phyloP scores from a whole-genome alignment of 2,113 vertebrate species.

The Excalfactoria chinensis region DNA sequence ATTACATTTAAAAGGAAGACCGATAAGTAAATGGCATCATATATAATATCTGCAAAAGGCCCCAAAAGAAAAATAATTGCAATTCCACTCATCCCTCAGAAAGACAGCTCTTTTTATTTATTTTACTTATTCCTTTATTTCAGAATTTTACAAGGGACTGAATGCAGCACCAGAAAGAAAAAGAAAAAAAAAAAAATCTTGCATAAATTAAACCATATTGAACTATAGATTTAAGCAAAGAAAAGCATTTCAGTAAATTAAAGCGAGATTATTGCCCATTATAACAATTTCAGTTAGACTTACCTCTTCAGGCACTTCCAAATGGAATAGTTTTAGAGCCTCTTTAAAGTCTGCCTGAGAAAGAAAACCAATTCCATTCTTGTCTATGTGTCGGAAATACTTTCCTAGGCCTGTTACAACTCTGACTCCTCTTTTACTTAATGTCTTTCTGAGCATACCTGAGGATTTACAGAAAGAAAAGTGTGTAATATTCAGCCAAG shows the following conservation, averaged over 20 bases:
- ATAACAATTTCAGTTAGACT: not conserved
- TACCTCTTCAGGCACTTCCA: conserved; percentile 78
- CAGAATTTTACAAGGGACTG: not conserved
- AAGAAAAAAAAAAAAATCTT: too few species aligned
- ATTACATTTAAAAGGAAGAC: not conserved
- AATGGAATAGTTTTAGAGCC: conserved; percentile 74
- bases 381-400: conserved; percentile 72
- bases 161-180: not conserved
- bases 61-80: not conserved
- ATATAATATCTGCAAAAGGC: not conserved
- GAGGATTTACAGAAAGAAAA: conserved; percentile 19
- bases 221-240: not conserved
- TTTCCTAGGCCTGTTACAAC: conserved; percentile 80
- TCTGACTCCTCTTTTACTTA: conserved; percentile 73
- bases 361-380: conserved; percentile 68
- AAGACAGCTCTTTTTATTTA: not conserved
- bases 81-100: not conserved
- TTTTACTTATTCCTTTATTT: not conserved
- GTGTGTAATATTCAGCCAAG: not conserved
- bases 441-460: conserved; percentile 71
- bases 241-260: not conserved
- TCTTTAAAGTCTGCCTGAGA: conserved; percentile 71
- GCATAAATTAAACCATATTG: not conserved
- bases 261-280: not conserved
- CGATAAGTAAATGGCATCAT: not conserved